Evolutionary conservation across 2,888 invertebrate species (phyloP), one percentile per base, ranked within the genome.

Genomic region (Linnaemya vulpina): DNA sequence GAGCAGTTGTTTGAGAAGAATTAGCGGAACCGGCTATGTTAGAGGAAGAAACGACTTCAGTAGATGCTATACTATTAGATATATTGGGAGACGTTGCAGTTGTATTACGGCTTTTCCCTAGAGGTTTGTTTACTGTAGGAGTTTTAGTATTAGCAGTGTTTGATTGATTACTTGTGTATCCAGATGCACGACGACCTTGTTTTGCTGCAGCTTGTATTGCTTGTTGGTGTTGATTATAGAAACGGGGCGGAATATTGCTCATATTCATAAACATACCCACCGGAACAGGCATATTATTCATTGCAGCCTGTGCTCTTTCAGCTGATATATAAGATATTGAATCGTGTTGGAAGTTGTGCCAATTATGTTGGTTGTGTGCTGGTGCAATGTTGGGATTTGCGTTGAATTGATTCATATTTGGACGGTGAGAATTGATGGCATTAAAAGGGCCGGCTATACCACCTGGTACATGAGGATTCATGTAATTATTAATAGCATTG

Each of bases 181-280:
- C 92, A 89, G 86, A 53, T 0, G 87, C 62, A 51, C 92, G 92
- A 62, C 93, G 92, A 86, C 92, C 92, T 88, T 93, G 92, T 73
- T 92, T 92, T 11, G 92, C 92, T 1, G 89, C 89, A 0, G 92
- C 92, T 87, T 92, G 91, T 76, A 95, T 90, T 0, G 95, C 95
- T 89, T 95, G 95, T 88, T 95, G 95, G 89, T 95, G 95, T 88
- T 96, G 96, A 89, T 96, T 96, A 90, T 95, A 96, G 92, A 95
- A 96, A 8, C 96, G 93, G 0, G 96, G 96, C 40, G 96, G 95
- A 77, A 96, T 95, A 88, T 95, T 95, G 15, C 95, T 94, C 96
- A 96, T 97, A 92, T 96, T 97, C 95, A 98, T 96, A 88, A 97
- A 96, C 97, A 98, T 98, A 55, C 98, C 98, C 63, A 98, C 96